A percentile compares a stretch with the other conserved stretches of the same genome.
These are phyloP conservation scores for Dolichallabes microphthalmus DNA, from an alignment of 2,113 vertebrate species.

Conservation along the genomic window DNA sequence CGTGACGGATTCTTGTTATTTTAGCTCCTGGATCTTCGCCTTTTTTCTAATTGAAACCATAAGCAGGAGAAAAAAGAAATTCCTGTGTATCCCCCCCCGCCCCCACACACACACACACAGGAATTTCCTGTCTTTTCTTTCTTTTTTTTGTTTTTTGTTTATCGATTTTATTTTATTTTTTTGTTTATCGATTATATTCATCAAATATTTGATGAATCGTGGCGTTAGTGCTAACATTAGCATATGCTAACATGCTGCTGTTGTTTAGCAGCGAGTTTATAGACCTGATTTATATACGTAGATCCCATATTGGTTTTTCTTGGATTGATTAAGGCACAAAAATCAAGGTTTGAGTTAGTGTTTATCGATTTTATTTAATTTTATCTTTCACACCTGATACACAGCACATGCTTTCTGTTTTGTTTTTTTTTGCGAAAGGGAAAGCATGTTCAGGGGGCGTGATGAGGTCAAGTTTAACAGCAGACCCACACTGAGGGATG, in stretches of 20 bases:
- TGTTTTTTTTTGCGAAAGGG: neutral
- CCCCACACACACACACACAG: too few relatives aligned
- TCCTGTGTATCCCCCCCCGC: too few relatives aligned
- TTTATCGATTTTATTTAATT: neutral
- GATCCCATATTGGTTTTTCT: too few relatives aligned
- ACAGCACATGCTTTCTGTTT: neutral
- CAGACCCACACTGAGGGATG: neutral
- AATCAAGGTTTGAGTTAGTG: too few relatives aligned
- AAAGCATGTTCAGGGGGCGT: neutral
- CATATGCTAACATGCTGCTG: too few relatives aligned
- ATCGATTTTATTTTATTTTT: neutral
- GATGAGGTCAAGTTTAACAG: neutral
- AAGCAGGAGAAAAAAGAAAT: too few relatives aligned
- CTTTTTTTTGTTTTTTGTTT: slow-evolving; percentile 4
- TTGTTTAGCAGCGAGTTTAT: too few relatives aligned
- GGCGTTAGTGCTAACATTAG: too few relatives aligned
- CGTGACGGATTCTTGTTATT: slow-evolving; percentile 2
- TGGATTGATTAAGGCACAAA: too few relatives aligned
- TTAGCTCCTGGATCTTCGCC: neutral
- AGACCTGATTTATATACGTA: too few relatives aligned
- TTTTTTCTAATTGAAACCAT: slow-evolving; percentile 21
- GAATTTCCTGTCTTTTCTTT: slow-evolving; percentile 43
- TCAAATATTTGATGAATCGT: too few relatives aligned
- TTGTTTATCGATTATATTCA: too few relatives aligned
- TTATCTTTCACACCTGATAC: neutral